phyloP scores from a whole-genome alignment of 2,888 invertebrate species.

The Habrosyne pyritoides region DNA sequence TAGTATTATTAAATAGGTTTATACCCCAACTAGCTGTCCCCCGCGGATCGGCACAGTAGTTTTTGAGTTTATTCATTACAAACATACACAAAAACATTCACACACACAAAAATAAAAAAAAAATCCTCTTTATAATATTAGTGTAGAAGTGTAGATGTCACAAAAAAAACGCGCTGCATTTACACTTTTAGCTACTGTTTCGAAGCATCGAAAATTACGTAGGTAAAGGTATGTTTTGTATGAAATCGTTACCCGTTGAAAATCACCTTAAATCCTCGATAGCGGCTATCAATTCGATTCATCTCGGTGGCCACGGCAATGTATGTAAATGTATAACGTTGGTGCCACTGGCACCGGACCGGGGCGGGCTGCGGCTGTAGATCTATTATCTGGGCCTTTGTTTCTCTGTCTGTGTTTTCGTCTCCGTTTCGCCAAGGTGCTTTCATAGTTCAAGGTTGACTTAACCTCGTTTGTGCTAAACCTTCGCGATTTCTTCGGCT shows the following conservation, averaged over 20 bases:
- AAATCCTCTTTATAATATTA: too few relatives aligned
- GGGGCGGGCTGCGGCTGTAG: slow-evolving; percentile 14
- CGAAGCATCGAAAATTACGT: background rate
- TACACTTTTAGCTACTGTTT: background rate
- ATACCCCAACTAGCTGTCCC: too few relatives aligned
- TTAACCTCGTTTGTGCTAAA: slow-evolving; percentile 15
- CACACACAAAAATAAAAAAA: too few relatives aligned
- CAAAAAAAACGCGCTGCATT: too few relatives aligned
- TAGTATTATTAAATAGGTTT: too few relatives aligned
- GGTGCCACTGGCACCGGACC: slow-evolving; percentile 35
- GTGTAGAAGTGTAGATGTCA: too few relatives aligned
- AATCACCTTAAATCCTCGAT: slow-evolving; percentile 45
- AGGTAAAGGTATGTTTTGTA: background rate
- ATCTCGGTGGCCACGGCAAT: slow-evolving; percentile 57
- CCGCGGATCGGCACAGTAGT: too few relatives aligned
- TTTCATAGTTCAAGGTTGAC: slow-evolving; percentile 46
- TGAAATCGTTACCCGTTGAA: slow-evolving; percentile 1
- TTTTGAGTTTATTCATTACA: too few relatives aligned
- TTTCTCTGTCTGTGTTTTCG: slow-evolving; percentile 41
- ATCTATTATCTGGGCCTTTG: slow-evolving; percentile 60
- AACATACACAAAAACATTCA: too few relatives aligned
- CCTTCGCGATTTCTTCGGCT: background rate
- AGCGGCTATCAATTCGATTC: slow-evolving; percentile 60
- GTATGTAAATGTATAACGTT: slow-evolving; percentile 68
- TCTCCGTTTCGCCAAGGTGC: slow-evolving; percentile 27